Percentiles rank a stretch among this genome's conserved stretches.
Evolutionary conservation across 2,888 invertebrate genomes (phyloP).

Genomic region (Galeruca laticollis): DNA sequence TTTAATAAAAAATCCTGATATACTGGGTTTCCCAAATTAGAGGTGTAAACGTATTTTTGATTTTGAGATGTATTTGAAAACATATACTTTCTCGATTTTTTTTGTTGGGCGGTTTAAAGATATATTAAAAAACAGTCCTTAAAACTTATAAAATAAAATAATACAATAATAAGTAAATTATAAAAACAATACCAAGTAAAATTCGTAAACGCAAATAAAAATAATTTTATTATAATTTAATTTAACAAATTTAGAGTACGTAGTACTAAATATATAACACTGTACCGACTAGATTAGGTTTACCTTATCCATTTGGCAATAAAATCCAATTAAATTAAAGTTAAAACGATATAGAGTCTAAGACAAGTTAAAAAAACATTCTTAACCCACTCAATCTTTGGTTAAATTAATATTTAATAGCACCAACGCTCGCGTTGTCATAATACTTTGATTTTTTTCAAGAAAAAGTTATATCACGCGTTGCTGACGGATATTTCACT

Average conservation of each 20-base stretch:
- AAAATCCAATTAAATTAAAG: slow-evolving; percentile 28
- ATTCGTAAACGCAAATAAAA: slow-evolving; percentile 35
- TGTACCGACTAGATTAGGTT: slow-evolving; percentile 54
- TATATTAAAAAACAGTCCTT: too few relatives aligned
- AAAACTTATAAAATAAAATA: too few relatives aligned
- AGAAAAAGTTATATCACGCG: slow-evolving; percentile 35
- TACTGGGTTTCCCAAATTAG: too few relatives aligned
- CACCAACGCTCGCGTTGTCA: slow-evolving; percentile 20
- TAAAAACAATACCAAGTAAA: slow-evolving; percentile 4
- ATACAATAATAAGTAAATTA: too few relatives aligned
- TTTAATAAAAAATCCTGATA: too few relatives aligned
- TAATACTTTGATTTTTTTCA: slow-evolving; percentile 17
- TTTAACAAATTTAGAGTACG: slow-evolving; percentile 53
- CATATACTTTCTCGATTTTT: too few relatives aligned
- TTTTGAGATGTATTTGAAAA: too few relatives aligned
- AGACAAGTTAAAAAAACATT: slow-evolving; percentile 11
- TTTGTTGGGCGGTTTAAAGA: too few relatives aligned
- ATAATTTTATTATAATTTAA: slow-evolving; percentile 48
- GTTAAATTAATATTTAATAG: slow-evolving; percentile 31
- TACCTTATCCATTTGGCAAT: slow-evolving; percentile 41
- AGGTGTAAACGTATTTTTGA: too few relatives aligned
- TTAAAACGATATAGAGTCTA: slow-evolving; percentile 23
- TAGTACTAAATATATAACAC: slow-evolving; percentile 50
- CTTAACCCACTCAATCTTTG: slow-evolving; percentile 33
- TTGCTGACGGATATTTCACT: slow-evolving; percentile 50